Evolutionary conservation across 2,113 vertebrate genomes (phyloP).

Genomic region (Toxostoma redivivum): DNA sequence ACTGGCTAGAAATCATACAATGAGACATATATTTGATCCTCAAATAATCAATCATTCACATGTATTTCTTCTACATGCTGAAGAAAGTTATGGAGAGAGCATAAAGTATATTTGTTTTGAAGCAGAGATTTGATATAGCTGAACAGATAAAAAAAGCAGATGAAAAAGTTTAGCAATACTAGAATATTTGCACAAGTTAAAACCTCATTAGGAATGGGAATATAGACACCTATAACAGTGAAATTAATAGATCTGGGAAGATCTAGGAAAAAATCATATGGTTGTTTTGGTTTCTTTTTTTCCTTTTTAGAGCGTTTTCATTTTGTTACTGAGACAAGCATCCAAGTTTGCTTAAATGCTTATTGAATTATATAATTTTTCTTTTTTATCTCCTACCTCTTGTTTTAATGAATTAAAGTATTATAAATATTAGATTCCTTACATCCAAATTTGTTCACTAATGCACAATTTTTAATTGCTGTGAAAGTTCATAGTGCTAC

Average conservation of each 20-base stretch:
- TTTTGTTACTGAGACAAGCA: not conserved
- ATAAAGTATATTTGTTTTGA: not conserved
- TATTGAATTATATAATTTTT: not conserved
- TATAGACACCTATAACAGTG: not conserved
- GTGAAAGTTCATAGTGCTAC: not conserved
- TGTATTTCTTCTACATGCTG: not conserved
- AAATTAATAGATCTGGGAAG: not conserved
- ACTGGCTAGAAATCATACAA: not conserved
- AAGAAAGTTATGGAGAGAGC: not conserved
- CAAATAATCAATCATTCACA: constrained; percentile 18
- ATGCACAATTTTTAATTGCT: not conserved
- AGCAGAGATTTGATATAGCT: not conserved
- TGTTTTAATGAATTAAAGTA: not conserved
- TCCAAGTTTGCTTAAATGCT: not conserved
- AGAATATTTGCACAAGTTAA: not conserved
- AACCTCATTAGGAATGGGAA: not conserved
- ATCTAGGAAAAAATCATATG: not conserved
- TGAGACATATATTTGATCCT: not conserved
- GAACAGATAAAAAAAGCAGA: not conserved
- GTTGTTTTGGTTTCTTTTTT: not conserved
- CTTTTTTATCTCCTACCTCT: not conserved
- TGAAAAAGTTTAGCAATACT: not conserved
- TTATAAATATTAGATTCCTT: not conserved
- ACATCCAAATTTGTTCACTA: not conserved
- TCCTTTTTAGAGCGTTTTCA: not conserved